A percentile compares a stretch with the other conserved stretches of the same genome.
These are phyloP conservation scores for Crossocerus cetratus DNA, from an alignment of 2,888 invertebrate genomes.

Conservation along the genomic window DNA sequence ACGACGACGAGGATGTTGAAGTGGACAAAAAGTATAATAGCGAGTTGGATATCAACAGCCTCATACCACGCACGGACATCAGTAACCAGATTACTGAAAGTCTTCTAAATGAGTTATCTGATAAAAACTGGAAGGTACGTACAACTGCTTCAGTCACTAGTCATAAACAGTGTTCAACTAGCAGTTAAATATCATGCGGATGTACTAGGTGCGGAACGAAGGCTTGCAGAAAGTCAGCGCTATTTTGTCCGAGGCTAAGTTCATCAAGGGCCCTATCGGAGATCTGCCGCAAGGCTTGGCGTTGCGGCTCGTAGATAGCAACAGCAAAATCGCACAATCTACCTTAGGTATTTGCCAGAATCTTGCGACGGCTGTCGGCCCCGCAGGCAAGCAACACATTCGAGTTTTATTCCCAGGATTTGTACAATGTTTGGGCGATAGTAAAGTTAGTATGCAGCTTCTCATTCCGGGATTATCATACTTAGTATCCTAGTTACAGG, in stretches of 20 bases:
- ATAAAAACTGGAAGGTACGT: conserved; percentile 94
- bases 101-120: conserved; percentile 87
- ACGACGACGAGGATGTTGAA: conserved; percentile 77
- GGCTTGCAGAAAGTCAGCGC: conserved; percentile 81
- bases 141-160: background rate
- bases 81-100: conserved; percentile 89
- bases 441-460: conserved; percentile 78
- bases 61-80: conserved; percentile 88
- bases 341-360: conserved; percentile 90
- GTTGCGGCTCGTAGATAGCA: conserved; percentile 90
- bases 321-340: conserved; percentile 92
- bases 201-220: conserved; percentile 76
- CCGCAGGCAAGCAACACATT: conserved; percentile 87
- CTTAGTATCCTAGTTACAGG: too few relatives aligned
- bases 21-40: conserved; percentile 77
- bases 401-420: conserved; percentile 91
- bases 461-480: background rate
- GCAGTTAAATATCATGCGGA: too few relatives aligned
- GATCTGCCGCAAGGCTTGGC: conserved; percentile 90
- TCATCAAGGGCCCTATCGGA: conserved; percentile 90
- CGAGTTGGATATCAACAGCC: conserved; percentile 80
- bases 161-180: background rate
- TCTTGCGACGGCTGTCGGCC: conserved; percentile 90
- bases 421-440: conserved; percentile 82
- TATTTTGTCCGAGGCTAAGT: conserved; percentile 86